phyloP scores from a whole-genome alignment of 2,113 vertebrate species.

The Euleptes europaea region DNA sequence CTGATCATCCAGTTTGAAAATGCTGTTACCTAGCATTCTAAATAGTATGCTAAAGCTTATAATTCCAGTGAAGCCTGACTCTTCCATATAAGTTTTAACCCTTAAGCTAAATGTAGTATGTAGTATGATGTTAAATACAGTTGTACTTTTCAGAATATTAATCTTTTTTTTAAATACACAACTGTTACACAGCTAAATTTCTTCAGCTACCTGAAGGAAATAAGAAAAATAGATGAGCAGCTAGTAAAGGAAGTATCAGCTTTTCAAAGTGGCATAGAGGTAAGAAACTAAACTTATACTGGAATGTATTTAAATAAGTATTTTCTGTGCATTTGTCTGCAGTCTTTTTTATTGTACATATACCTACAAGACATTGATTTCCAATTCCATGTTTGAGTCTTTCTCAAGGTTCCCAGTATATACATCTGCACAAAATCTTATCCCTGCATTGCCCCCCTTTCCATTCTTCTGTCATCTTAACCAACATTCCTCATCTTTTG shows the following conservation, averaged over 20 bases:
- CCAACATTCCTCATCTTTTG: too few relatives aligned
- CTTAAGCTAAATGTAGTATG: not conserved
- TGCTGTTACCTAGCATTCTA: not conserved
- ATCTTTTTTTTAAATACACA: not conserved
- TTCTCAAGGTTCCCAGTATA: not conserved
- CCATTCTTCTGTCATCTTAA: not conserved
- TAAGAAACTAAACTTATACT: conserved; percentile 29
- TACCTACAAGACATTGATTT: not conserved
- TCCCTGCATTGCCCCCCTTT: not conserved
- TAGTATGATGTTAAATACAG: not conserved
- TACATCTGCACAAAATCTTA: not conserved
- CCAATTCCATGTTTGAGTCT: not conserved
- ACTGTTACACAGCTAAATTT: conserved; percentile 65
- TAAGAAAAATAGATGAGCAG: conserved; percentile 63
- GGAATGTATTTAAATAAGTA: not conserved
- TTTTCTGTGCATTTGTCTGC: too few relatives aligned
- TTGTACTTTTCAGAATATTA: not conserved
- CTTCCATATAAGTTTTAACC: not conserved
- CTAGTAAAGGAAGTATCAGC: conserved; percentile 57
- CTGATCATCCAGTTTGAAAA: not conserved
- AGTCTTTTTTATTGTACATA: not conserved
- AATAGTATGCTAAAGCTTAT: not conserved
- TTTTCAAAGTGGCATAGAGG: not conserved
- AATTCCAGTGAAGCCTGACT: not conserved
- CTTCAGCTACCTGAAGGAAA: conserved; percentile 68